Conservation (phyloP, 2,113 vertebrate species). For the Salvator merianae region DNA sequence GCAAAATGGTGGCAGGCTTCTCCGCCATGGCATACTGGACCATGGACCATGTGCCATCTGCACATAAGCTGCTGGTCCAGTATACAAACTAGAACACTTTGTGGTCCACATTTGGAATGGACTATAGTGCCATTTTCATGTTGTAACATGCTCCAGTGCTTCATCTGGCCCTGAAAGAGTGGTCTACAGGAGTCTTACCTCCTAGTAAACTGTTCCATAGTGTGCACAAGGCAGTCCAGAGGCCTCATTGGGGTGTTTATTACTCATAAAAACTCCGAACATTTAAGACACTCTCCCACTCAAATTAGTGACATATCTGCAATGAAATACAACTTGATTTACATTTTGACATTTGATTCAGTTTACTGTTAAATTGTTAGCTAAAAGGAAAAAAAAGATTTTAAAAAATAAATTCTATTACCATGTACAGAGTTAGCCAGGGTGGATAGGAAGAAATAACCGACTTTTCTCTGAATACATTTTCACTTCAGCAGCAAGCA, state of each 20-base stretch:
- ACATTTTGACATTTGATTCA: conserved; percentile 68
- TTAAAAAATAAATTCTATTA: conserved; percentile 38
- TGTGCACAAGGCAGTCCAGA: no score
- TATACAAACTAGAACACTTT: no score
- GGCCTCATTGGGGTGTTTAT: conserved; percentile 43
- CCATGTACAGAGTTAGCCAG: conserved; percentile 6
- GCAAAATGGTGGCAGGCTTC: no score
- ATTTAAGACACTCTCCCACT: conserved; percentile 50
- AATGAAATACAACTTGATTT: conserved; percentile 67
- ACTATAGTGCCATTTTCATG: no score
- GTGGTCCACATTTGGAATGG: no score
- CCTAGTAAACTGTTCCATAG: no score
- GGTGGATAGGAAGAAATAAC: conserved; percentile 42
- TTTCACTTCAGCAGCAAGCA: conserved; percentile 39
- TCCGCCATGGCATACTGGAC: no score
- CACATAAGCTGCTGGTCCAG: no score
- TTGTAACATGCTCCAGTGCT: no score
- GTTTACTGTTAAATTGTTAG: conserved; percentile 69
- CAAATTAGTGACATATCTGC: conserved; percentile 54
- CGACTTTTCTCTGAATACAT: conserved; percentile 54
- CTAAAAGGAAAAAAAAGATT: conserved; percentile 63
- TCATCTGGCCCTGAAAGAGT: no score
- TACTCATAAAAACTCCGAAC: conserved; percentile 59
- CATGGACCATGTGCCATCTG: no score
- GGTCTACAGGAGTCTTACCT: not conserved